Percentiles rank a stretch among this genome's conserved stretches.
Conservation (phyloP, 2,113 vertebrate species). For the Aegithalos caudatus region DNA sequence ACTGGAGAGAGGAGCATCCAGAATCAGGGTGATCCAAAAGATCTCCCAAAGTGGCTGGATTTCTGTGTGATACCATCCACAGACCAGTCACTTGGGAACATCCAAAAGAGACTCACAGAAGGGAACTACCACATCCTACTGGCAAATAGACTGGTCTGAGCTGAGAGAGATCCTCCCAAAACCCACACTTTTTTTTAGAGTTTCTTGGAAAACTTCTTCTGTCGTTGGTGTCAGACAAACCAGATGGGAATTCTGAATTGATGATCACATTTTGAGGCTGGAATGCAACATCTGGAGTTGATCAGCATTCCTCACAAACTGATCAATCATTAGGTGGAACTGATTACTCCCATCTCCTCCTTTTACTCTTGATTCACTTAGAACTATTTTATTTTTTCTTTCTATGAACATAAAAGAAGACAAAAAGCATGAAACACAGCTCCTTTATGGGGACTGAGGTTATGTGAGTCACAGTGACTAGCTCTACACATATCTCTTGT, state of each 20-base stretch:
- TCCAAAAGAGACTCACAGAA: not conserved
- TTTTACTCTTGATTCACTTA: slow-evolving; percentile 67
- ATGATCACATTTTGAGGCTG: slow-evolving; percentile 47
- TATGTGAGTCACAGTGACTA: slow-evolving; percentile 70
- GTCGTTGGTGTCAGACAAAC: not conserved
- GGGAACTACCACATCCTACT: slow-evolving; percentile 7
- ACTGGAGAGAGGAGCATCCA: not conserved
- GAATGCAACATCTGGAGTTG: slow-evolving; percentile 55
- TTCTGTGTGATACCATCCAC: not conserved
- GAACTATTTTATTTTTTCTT: not conserved
- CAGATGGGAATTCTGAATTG: slow-evolving; percentile 40
- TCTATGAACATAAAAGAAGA: slow-evolving; percentile 1
- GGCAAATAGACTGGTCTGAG: not conserved
- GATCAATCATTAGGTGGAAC: slow-evolving; percentile 67
- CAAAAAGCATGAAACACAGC: slow-evolving; percentile 30
- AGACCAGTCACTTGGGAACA: not conserved
- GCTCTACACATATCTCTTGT: slow-evolving; percentile 63
- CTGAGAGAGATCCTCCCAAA: not conserved
- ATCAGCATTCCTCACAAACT: slow-evolving; percentile 60
- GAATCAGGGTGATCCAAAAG: not conserved
- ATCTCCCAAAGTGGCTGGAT: not conserved
- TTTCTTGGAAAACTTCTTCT: slow-evolving; percentile 10
- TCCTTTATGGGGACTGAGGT: slow-evolving; percentile 25
- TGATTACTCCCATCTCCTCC: slow-evolving; percentile 61
- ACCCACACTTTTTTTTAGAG: not conserved